Percentiles rank a stretch among this genome's conserved stretches.
phyloP scores from a whole-genome alignment of 2,888 invertebrate species.

The Nemapogon koenigi region DNA sequence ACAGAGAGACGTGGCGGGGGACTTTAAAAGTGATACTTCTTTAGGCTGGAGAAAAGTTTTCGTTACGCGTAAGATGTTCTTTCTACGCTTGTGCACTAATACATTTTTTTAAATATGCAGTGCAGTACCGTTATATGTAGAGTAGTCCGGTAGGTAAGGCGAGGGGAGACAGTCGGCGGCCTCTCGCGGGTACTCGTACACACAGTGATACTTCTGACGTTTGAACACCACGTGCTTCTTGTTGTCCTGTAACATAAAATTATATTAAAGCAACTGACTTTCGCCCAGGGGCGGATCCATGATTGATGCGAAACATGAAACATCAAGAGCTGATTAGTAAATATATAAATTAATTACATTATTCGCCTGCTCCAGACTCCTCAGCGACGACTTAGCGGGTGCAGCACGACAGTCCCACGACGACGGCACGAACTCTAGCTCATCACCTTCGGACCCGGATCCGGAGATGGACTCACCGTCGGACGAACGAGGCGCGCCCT shows the following conservation, averaged over 20 bases:
- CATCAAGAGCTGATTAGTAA: too few relatives aligned
- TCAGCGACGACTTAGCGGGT: constrained; percentile 76
- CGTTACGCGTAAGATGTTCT: too few relatives aligned
- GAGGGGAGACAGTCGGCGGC: constrained; percentile 41
- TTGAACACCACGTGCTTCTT: constrained; percentile 82
- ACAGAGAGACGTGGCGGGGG: too few relatives aligned
- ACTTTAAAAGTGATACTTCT: too few relatives aligned
- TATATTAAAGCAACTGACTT: background rate
- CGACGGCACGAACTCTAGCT: constrained; percentile 79
- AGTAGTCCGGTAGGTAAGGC: constrained; percentile 46
- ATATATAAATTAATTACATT: constrained; percentile 24
- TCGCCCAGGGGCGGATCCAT: background rate
- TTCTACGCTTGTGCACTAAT: too few relatives aligned
- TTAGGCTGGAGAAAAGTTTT: too few relatives aligned
- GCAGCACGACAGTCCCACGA: constrained; percentile 82
- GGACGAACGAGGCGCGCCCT: constrained; percentile 5
- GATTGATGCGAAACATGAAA: background rate
- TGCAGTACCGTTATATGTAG: constrained; percentile 64
- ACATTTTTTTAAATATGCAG: too few relatives aligned
- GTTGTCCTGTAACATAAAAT: constrained; percentile 46
- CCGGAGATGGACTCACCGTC: constrained; percentile 16
- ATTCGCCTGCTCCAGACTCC: constrained; percentile 38
- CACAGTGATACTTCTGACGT: constrained; percentile 82
- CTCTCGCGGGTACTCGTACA: constrained; percentile 85
- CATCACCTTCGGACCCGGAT: constrained; percentile 65